Evolutionary conservation across 1,140 invertebrate species (phyloP).

Genomic region (Hirudo medicinalis): DNA sequence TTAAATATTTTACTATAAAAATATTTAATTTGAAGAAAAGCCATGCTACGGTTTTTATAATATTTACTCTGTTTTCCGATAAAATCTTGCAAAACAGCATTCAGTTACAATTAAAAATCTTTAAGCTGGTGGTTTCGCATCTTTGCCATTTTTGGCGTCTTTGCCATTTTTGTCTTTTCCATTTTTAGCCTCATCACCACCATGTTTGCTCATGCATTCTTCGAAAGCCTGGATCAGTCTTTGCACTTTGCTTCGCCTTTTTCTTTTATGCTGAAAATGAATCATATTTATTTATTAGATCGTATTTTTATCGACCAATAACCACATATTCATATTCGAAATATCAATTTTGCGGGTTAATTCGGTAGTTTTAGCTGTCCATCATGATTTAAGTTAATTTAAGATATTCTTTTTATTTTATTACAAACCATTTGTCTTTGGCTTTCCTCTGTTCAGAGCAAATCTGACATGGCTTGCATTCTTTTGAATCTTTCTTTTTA

Average conservation of each 20-base stretch:
- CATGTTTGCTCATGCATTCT: neutral
- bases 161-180: slow-evolving; percentile 10
- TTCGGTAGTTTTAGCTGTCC: too few species aligned
- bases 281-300: neutral
- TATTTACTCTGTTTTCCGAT: too few species aligned
- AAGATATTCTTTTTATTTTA: too few species aligned
- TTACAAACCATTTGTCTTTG: slow-evolving; percentile 3
- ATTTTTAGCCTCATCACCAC: neutral
- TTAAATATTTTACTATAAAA: too few species aligned
- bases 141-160: neutral
- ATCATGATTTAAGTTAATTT: too few species aligned
- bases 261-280: neutral
- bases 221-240: slow-evolving; percentile 8
- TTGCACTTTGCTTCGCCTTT: slow-evolving; percentile 9
- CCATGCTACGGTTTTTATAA: too few species aligned
- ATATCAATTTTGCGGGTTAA: too few species aligned
- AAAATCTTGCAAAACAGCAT: too few species aligned
- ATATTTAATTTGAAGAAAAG: too few species aligned
- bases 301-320: neutral
- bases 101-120: neutral
- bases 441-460: slow-evolving; percentile 5
- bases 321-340: neutral
- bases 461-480: slow-evolving; percentile 5
- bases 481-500: slow-evolving; percentile 5
- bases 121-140: neutral